Evolutionary conservation across 2,797 vertebrate species (phyloP).

Genomic region (Pipistrellus kuhlii): DNA sequence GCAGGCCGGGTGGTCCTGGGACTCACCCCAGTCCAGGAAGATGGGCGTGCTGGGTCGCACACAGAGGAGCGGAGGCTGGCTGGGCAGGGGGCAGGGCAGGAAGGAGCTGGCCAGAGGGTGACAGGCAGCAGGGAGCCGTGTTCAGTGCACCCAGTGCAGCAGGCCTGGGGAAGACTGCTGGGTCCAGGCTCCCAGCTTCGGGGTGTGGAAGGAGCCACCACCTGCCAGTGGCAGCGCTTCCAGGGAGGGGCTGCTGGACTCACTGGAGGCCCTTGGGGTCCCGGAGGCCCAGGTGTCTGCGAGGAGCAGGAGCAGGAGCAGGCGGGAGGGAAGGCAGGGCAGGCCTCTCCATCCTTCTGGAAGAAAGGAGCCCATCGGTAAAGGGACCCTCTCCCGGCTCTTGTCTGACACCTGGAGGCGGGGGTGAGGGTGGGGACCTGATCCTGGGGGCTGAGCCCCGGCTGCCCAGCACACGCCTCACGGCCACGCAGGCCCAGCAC

Average conservation of each 20-base stretch:
- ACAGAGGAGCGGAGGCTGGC: not conserved
- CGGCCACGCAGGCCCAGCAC: not conserved
- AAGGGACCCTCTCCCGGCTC: not conserved
- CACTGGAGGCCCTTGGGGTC: constrained; percentile 91
- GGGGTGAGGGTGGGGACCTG: not conserved
- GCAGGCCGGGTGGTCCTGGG: not conserved
- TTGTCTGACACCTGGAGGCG: not conserved
- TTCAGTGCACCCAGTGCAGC: not conserved
- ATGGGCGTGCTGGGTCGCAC: not conserved
- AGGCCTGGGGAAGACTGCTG: not conserved
- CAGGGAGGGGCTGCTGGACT: constrained; percentile 70
- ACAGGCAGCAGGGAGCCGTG: accelerated
- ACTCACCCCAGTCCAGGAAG: accelerated
- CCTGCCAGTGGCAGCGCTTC: not conserved
- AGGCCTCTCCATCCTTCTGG: constrained; percentile 93
- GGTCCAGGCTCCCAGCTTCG: too few species aligned
- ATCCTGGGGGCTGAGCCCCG: not conserved
- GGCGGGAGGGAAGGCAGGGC: constrained; percentile 89
- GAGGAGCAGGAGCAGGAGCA: constrained; percentile 93
- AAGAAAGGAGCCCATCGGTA: not conserved
- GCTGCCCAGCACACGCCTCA: not conserved
- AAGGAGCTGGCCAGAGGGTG: not conserved
- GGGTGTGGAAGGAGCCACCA: too few species aligned
- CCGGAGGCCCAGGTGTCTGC: constrained; percentile 89
- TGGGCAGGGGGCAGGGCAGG: not conserved